Evolutionary conservation across 2,113 vertebrate species (phyloP).

Genomic region (Alethe diademata): DNA sequence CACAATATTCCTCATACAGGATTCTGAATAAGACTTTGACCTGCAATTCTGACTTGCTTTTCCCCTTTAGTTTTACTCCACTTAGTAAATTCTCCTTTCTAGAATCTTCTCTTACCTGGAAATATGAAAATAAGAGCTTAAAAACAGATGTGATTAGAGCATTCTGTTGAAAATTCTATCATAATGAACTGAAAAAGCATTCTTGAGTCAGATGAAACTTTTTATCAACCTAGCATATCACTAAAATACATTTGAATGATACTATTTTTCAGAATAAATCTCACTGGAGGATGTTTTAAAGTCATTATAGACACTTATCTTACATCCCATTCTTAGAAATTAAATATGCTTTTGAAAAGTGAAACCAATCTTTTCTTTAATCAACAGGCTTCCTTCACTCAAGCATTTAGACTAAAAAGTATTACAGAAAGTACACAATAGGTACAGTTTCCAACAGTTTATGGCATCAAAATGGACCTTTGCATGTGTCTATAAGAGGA

Average conservation of each 20-base stretch:
- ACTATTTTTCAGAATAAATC: neutral
- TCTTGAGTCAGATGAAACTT: neutral
- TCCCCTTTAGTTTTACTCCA: neutral
- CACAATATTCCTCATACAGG: neutral
- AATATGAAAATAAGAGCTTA: neutral
- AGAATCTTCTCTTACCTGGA: neutral
- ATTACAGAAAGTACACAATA: neutral
- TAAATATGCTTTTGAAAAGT: neutral
- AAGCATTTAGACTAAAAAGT: neutral
- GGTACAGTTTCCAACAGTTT: neutral
- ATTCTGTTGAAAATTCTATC: neutral
- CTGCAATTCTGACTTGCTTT: neutral
- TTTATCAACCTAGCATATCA: neutral
- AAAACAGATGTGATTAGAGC: neutral
- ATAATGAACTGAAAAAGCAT: neutral
- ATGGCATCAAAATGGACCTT: neutral
- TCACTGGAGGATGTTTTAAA: neutral
- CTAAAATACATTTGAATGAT: neutral
- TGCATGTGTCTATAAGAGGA: neutral
- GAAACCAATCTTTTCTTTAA: neutral
- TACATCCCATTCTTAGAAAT: neutral
- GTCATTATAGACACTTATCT: neutral
- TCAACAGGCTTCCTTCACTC: neutral
- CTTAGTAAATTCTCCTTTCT: neutral
- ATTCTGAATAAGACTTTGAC: neutral